Evolutionary conservation across 2,113 vertebrate genomes (phyloP), one percentile per base, ranked within the genome.

Genomic region (Gymnorhina tibicen): DNA sequence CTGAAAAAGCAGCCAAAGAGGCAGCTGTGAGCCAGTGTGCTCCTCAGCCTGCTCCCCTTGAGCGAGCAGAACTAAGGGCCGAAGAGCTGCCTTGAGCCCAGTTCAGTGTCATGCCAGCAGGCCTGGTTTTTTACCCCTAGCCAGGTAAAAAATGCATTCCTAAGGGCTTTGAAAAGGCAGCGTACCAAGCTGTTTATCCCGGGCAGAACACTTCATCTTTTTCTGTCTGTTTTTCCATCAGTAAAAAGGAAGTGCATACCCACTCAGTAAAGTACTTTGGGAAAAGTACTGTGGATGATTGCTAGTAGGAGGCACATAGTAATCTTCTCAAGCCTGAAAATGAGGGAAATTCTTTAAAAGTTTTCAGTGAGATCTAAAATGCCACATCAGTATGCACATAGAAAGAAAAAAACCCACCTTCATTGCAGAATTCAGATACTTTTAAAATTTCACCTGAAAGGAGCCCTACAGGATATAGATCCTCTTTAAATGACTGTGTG

Each of bases 271-370:
- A 85, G 78, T 49, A 50, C 89, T 93, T 50, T 17, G 30, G 47
- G 64, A 35, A 67, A 91, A 80, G 67, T 73, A 33, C 53, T 66
- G 28, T 28, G 35, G 62, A 33, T 75, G 87, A 87, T 66, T 85
- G 87, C 75, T 94, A 32, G 89, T 80, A 70, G 89, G 87, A 97
- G 85, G 85, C 85, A 72, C 16, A 27, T 28, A 42, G 78, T 89
- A 87, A 91, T 85, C 70, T 76, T 89, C 81, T 85, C 85, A 85
- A 89, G 72, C 70, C 67, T 85, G 53, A 50, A 85, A 82, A 90
- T 11, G 63, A 93, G 46, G 44, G 89, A 80, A 72, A 82, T 82
- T 89, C 37, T 82, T 59, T 80, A 62, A 82, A 74, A 97, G 62
- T 79, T 94, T 84, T 82, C 87, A 67, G 60, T 2, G 2, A 85